Percentiles rank a stretch among this genome's conserved stretches.
phyloP scores from a whole-genome alignment of 2,888 invertebrate genomes.

The Hirtodrosophila duncani region DNA sequence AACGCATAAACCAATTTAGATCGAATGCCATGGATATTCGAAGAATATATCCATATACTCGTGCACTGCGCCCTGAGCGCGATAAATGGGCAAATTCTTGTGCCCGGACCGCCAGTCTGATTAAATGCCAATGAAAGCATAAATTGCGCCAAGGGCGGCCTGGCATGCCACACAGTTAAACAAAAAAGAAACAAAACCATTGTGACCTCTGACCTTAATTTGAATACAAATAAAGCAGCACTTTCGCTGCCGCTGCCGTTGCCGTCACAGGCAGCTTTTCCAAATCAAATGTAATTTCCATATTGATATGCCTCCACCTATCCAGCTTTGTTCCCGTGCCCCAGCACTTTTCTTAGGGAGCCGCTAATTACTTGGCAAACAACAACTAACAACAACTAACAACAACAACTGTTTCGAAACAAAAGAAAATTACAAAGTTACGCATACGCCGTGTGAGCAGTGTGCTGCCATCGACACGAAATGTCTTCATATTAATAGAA shows the following conservation, averaged over 20 bases:
- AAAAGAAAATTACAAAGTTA: slow-evolving; percentile 39
- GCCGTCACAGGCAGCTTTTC: slow-evolving; percentile 34
- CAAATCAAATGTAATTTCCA: slow-evolving; percentile 51
- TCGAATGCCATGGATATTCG: slow-evolving; percentile 48
- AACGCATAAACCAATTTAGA: slow-evolving; percentile 65
- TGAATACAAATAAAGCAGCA: slow-evolving; percentile 48
- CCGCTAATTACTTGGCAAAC: slow-evolving; percentile 63
- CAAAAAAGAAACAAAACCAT: slow-evolving; percentile 7
- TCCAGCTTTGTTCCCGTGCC: not conserved
- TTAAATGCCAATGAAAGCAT: slow-evolving; percentile 61
- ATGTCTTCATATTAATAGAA: slow-evolving; percentile 61
- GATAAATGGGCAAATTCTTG: slow-evolving; percentile 60
- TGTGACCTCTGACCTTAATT: slow-evolving; percentile 63
- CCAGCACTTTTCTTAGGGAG: slow-evolving; percentile 9
- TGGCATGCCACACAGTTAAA: not conserved
- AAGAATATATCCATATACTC: slow-evolving; percentile 21
- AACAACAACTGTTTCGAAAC: slow-evolving; percentile 30
- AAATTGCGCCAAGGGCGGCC: slow-evolving; percentile 37
- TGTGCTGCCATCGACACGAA: slow-evolving; percentile 49
- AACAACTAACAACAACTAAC: slow-evolving; percentile 31
- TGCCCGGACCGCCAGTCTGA: slow-evolving; percentile 43
- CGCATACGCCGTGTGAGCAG: slow-evolving; percentile 34
- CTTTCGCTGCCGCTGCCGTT: slow-evolving; percentile 3
- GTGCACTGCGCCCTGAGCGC: slow-evolving; percentile 29
- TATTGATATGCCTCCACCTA: slow-evolving; percentile 12